Percentiles rank a stretch among this genome's conserved stretches.
Conservation (phyloP, 2,113 vertebrate species). For the Galemys pyrenaicus region DNA sequence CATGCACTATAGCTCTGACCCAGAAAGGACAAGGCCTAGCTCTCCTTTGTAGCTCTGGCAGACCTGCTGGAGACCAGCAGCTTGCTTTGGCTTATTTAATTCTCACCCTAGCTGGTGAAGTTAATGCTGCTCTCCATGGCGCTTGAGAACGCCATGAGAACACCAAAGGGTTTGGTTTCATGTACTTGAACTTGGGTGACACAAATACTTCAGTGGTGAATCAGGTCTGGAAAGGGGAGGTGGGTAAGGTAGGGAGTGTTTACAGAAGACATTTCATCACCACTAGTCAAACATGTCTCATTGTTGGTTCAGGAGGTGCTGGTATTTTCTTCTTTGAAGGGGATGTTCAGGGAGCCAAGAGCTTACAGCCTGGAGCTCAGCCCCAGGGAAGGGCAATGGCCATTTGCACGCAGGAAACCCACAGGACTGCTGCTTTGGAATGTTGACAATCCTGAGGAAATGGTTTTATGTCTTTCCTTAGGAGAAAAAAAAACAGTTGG, state of each 20-base stretch:
- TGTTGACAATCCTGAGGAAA: slow-evolving; percentile 55
- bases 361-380: slow-evolving; percentile 72
- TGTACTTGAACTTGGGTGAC: slow-evolving; percentile 86
- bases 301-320: slow-evolving; percentile 88
- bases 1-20: slow-evolving; percentile 73
- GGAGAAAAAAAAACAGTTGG: background rate
- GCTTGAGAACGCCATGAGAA: slow-evolving; percentile 79
- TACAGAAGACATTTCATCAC: slow-evolving; percentile 89
- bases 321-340: slow-evolving; percentile 86
- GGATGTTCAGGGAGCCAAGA: slow-evolving; percentile 80
- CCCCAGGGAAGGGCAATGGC: slow-evolving; percentile 53
- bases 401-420: slow-evolving; percentile 61
- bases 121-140: slow-evolving; percentile 82
- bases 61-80: slow-evolving; percentile 79
- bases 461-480: slow-evolving; percentile 13
- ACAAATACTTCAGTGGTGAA: slow-evolving; percentile 88
- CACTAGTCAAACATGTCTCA: slow-evolving; percentile 86
- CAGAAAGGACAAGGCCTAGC: slow-evolving; percentile 73
- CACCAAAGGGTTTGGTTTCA: slow-evolving; percentile 84
- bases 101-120: slow-evolving; percentile 79
- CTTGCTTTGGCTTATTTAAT: slow-evolving; percentile 84
- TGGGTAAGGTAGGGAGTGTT: slow-evolving; percentile 87
- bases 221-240: slow-evolving; percentile 83
- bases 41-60: slow-evolving; percentile 42
- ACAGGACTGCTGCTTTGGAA: slow-evolving; percentile 68